Evolutionary conservation across 2,797 vertebrate genomes (phyloP).

Genomic region (Monodelphis domestica): DNA sequence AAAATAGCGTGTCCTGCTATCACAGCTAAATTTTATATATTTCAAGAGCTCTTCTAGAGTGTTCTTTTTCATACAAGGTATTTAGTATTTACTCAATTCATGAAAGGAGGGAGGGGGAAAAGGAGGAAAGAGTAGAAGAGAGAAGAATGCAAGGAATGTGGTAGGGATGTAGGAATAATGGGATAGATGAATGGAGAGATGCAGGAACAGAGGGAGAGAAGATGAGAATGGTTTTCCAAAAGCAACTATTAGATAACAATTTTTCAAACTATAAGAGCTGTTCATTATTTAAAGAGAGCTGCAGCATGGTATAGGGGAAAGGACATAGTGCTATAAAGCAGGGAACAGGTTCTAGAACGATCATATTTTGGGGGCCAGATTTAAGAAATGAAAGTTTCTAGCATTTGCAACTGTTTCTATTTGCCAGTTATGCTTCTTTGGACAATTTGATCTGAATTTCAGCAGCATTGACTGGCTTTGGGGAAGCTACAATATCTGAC

Average conservation of each 20-base stretch:
- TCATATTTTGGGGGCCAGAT: neutral
- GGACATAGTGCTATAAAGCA: neutral
- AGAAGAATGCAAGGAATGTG: too few species aligned
- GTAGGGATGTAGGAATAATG: neutral
- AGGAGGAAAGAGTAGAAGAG: too few species aligned
- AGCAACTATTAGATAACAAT: neutral
- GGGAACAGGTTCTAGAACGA: neutral
- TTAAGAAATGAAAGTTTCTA: neutral
- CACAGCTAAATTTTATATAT: neutral
- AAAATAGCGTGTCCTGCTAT: neutral
- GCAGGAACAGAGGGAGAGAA: neutral
- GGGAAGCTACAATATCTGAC: neutral
- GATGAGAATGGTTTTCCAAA: neutral
- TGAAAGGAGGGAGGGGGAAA: neutral
- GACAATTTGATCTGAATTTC: neutral
- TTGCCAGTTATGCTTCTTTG: neutral
- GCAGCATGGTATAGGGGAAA: neutral
- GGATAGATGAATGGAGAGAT: neutral
- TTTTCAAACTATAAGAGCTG: neutral
- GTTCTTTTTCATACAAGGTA: neutral
- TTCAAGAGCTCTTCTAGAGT: neutral
- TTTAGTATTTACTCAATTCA: neutral
- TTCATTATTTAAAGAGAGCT: neutral
- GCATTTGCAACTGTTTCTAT: neutral
- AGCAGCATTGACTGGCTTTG: neutral